Percentiles rank a stretch among this genome's conserved stretches.
Conservation (phyloP, 2,113 vertebrate genomes). For the Pterocles burchelli region DNA sequence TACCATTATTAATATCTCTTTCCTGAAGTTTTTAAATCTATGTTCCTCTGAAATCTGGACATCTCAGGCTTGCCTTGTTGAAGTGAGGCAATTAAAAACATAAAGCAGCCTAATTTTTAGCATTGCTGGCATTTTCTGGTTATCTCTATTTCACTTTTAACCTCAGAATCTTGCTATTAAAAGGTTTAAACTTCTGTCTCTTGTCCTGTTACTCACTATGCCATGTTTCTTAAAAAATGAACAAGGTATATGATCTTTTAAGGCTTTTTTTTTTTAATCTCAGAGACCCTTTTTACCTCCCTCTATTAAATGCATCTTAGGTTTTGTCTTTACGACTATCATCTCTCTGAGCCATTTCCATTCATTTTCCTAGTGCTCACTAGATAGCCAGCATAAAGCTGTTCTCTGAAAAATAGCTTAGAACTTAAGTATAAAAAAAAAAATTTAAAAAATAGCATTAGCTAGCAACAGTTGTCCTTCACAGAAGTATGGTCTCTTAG, state of each 20-base stretch:
- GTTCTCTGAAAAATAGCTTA: neutral
- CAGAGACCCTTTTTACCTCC: rapidly evolving
- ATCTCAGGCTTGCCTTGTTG: neutral
- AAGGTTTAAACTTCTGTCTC: neutral
- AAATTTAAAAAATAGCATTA: neutral
- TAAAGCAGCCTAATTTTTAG: neutral
- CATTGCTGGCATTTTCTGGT: neutral
- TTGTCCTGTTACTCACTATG: neutral
- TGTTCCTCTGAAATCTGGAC: neutral
- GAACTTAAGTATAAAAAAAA: neutral
- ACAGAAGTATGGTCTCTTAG: rapidly evolving
- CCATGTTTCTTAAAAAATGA: neutral
- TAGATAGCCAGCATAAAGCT: neutral
- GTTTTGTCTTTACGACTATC: neutral
- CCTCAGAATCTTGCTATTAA: neutral
- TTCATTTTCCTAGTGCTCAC: neutral
- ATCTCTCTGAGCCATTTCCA: neutral
- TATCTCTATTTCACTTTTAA: neutral
- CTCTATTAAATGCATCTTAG: neutral
- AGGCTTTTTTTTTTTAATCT: neutral
- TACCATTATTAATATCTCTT: neutral
- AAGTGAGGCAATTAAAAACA: neutral
- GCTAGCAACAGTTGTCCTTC: neutral
- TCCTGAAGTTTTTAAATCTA: neutral
- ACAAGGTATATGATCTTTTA: neutral